A percentile compares a stretch with the other conserved stretches of the same genome.
Evolutionary conservation across 2,113 vertebrate genomes (phyloP).

Genomic region (Chlamydotis undulata): DNA sequence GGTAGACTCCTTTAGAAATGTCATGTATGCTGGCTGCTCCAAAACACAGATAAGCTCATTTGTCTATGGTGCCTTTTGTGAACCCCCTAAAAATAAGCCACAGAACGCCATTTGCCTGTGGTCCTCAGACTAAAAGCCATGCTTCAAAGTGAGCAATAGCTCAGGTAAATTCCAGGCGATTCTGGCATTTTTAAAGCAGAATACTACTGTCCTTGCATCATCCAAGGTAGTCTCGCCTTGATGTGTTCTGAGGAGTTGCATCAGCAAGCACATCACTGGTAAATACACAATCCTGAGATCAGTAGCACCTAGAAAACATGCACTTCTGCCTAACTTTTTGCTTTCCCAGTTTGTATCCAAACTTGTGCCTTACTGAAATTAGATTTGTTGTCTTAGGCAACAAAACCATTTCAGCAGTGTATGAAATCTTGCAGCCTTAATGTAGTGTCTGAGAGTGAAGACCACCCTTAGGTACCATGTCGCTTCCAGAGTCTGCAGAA

Average conservation of each 20-base stretch:
- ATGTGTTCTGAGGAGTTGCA: rapidly evolving
- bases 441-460: background rate
- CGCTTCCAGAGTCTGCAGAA: background rate
- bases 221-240: background rate
- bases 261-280: background rate
- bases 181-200: background rate
- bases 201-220: background rate
- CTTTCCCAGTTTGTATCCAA: background rate
- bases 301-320: background rate
- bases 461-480: background rate
- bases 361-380: background rate
- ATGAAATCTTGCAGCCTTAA: background rate
- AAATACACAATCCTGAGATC: background rate
- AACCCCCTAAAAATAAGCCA: background rate
- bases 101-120: background rate
- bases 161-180: background rate
- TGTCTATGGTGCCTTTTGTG: background rate
- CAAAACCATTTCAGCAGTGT: background rate
- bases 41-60: background rate
- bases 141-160: background rate
- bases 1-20: background rate
- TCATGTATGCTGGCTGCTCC: background rate
- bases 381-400: background rate
- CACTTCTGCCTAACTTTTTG: background rate
- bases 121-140: background rate